A percentile compares a stretch with the other conserved stretches of the same genome.
These are phyloP conservation scores for Microplitis manilae DNA, from an alignment of 2,888 invertebrate species.

Conservation along the genomic window DNA sequence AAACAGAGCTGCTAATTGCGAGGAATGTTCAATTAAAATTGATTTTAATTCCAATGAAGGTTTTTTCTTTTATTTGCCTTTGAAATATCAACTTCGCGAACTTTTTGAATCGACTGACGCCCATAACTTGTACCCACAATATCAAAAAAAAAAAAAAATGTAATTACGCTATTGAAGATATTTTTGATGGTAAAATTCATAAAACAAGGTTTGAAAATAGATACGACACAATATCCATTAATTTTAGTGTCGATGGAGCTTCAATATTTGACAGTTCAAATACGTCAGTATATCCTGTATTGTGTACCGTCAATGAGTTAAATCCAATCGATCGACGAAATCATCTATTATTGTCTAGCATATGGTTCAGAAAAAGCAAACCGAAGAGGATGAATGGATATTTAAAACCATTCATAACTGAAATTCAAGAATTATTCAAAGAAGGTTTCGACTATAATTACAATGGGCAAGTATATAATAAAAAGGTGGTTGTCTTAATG, in stretches of 20 bases:
- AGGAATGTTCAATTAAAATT: too few species aligned
- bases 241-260: conserved; percentile 46
- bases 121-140: too few species aligned
- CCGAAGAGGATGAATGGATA: conserved; percentile 43
- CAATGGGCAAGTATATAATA: conserved; percentile 25
- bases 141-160: too few species aligned
- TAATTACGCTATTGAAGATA: conserved; percentile 45
- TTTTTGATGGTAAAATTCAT: conserved; percentile 45
- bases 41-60: too few species aligned
- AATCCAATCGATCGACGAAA: conserved; percentile 10
- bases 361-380: conserved; percentile 41
- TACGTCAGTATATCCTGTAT: conserved; percentile 36
- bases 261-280: conserved; percentile 43
- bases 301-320: conserved; percentile 43
- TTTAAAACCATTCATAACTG: conserved; percentile 45
- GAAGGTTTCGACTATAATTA: conserved; percentile 42
- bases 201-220: conserved; percentile 23
- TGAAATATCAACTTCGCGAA: too few species aligned
- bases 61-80: too few species aligned
- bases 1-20: too few species aligned
- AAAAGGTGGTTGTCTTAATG: conserved; percentile 30
- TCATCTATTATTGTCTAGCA: conserved; percentile 8
- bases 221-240: conserved; percentile 36
- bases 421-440: conserved; percentile 33
- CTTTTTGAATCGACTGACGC: too few species aligned